A percentile compares a stretch with the other conserved stretches of the same genome.
phyloP scores from a whole-genome alignment of 92 coral and sea anemone species.

The Porites lobata region DNA sequence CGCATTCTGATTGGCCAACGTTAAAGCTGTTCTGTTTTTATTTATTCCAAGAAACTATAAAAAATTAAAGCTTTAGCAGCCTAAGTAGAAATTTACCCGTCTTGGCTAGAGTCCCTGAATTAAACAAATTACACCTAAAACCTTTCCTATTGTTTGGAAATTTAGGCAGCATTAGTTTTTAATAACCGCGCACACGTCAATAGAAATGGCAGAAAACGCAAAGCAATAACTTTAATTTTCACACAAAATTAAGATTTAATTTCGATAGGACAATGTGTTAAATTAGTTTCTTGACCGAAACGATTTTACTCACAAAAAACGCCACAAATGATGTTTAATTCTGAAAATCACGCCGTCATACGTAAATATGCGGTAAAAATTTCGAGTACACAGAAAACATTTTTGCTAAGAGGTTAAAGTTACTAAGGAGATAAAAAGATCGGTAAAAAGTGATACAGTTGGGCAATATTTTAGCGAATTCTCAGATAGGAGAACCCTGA shows the following conservation, averaged over 20 bases:
- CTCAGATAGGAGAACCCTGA: neutral
- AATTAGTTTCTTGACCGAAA: neutral
- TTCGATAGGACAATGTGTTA: neutral
- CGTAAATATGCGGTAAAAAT: neutral
- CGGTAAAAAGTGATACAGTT: neutral
- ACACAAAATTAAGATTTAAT: conserved; percentile 1
- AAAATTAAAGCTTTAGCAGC: neutral
- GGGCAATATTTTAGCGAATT: neutral
- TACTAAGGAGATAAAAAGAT: neutral
- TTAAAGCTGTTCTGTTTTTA: too few species aligned
- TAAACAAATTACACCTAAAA: neutral
- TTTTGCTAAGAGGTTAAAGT: neutral
- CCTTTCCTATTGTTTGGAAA: too few species aligned
- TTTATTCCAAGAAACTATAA: neutral
- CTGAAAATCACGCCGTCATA: neutral
- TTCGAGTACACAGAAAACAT: neutral
- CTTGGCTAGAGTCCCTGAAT: neutral
- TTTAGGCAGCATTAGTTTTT: neutral
- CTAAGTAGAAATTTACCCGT: neutral
- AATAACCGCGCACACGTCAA: neutral
- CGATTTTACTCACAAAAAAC: neutral
- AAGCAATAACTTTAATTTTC: neutral
- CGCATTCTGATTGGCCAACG: too few species aligned
- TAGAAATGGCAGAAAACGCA: neutral
- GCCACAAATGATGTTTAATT: neutral